A percentile compares a stretch with the other conserved stretches of the same genome.
Evolutionary conservation across 2,113 vertebrate species (phyloP).

Genomic region (Equus quagga): DNA sequence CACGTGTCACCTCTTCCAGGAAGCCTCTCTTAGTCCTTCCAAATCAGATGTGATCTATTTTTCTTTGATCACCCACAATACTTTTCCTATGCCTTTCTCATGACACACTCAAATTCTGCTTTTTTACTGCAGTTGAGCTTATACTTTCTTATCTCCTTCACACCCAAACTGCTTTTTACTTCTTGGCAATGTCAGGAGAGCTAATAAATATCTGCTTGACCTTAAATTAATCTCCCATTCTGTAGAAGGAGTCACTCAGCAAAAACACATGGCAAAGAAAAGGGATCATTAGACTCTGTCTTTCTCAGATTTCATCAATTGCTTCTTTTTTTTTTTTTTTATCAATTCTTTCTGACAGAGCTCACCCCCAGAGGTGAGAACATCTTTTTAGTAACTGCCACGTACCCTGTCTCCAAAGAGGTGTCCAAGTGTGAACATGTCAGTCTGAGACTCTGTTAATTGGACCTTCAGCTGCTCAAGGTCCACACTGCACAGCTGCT

Average conservation of each 20-base stretch:
- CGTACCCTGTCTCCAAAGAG: conserved; percentile 7
- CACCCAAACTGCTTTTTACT: not conserved
- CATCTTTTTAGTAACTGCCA: not conserved
- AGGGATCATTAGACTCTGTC: not conserved
- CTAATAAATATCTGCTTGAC: conserved; percentile 36
- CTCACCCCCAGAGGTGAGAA: conserved; percentile 12
- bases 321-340: not conserved
- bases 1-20: not conserved
- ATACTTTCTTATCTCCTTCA: not conserved
- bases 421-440: not conserved
- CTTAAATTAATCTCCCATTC: conserved; percentile 32
- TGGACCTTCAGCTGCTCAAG: not conserved
- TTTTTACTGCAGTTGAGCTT: not conserved
- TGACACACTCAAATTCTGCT: not conserved
- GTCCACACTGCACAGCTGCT: not conserved
- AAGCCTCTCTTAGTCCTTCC: not conserved
- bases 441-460: not conserved
- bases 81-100: not conserved
- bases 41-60: not conserved
- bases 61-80: not conserved
- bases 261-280: conserved; percentile 46
- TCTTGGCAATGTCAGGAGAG: not conserved
- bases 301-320: not conserved
- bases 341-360: conserved; percentile 24
- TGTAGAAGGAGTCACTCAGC: not conserved